Evolutionary conservation across 2,888 invertebrate species (phyloP), one percentile per base, ranked within the genome.

Genomic region (Rapana venosa): DNA sequence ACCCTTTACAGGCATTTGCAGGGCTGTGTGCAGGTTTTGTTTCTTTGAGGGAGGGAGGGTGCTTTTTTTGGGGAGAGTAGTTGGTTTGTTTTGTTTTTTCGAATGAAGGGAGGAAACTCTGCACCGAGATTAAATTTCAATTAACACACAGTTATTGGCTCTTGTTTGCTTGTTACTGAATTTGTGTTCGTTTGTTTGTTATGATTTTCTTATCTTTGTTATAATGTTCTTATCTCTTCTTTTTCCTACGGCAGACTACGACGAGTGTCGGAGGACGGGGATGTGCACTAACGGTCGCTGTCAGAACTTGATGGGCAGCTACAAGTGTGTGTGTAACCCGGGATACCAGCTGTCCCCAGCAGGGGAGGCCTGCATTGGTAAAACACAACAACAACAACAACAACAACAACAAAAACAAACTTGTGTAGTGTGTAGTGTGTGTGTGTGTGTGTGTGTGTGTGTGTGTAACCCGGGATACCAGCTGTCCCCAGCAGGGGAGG

Each of bases 221-320:
- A 47, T 47, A 8, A 17, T 66, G 66, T 66, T 13, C 26, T 17
- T 66, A 2, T 66, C 35, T 47, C 36, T 35, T 13, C 66, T 86
- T 35, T 22, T 66, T 87, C n/a, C 61, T 87, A 8, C 26, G 92
- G 15, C 90, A 95, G 95, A 95, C 91, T 94, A 94, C 91, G 93
- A 95, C 92, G 95, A 95, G 90, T 95, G 95, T 91, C 91, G 92
- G 56, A 93, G 92, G 11, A 93, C 93, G 30, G 94, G 98, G 5
- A 98, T 98, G 98, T 98, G 98, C 95, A 97, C 97, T 30, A 98
- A 98, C 94, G 98, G 98, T 0, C 97, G 97, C 77, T 98, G 98
- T 95, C 97, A 97, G 86, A 98, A 98, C 93, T 97, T 98, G 96
- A 97, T 98, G 94, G 98, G 98, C 77, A 98, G 98, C 5, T 98